phyloP scores from a whole-genome alignment of 2,113 vertebrate genomes.

The Helogale parvula region DNA sequence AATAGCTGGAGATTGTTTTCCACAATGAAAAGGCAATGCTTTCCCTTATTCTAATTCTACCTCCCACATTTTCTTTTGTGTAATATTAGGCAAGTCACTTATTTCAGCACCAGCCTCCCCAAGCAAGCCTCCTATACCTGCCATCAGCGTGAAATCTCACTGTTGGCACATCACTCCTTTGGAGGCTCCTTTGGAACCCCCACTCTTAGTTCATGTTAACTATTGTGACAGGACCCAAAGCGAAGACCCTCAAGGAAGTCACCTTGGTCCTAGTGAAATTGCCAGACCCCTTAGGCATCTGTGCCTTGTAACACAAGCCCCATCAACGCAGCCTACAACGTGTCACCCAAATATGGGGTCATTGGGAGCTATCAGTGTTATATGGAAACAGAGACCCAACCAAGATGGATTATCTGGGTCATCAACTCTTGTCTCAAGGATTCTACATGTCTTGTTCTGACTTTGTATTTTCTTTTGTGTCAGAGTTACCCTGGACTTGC shows the following conservation, averaged over 20 bases:
- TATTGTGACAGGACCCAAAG: neutral
- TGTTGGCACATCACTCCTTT: neutral
- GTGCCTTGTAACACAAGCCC: neutral
- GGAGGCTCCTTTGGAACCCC: neutral
- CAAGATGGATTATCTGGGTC: neutral
- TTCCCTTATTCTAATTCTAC: neutral
- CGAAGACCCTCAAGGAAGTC: neutral
- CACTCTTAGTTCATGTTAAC: neutral
- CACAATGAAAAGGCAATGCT: neutral
- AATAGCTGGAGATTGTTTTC: neutral
- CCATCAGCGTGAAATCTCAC: neutral
- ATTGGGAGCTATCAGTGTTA: neutral
- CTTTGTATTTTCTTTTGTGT: neutral
- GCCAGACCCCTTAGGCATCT: neutral
- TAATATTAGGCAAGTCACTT: neutral
- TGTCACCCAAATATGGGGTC: neutral
- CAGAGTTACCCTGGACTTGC: neutral
- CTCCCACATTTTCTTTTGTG: neutral
- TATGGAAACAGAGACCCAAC: neutral
- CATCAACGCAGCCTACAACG: neutral
- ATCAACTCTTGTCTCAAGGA: neutral
- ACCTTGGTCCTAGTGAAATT: neutral
- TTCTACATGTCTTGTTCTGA: neutral
- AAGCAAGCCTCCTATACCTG: neutral
- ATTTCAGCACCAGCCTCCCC: neutral